phyloP scores from a whole-genome alignment of 2,797 vertebrate genomes.

The Nannoperca obscura region DNA sequence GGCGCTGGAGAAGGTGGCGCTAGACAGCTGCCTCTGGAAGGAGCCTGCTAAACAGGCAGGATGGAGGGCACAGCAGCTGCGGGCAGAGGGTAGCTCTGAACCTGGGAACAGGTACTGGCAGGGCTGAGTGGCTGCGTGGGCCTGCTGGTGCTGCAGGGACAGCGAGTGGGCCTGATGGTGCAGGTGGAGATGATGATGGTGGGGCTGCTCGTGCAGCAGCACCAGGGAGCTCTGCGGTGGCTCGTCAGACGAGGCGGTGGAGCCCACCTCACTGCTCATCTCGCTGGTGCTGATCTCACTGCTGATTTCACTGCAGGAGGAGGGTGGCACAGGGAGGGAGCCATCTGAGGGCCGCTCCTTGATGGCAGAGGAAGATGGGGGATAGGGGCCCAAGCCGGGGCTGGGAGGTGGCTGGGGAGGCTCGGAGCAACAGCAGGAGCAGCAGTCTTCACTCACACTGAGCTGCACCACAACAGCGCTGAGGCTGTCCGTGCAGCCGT shows the following conservation, averaged over 20 bases:
- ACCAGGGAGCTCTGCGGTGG: slow-evolving; percentile 84
- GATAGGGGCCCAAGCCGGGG: slow-evolving; percentile 87
- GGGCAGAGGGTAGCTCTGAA: slow-evolving; percentile 73
- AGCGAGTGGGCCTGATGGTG: slow-evolving; percentile 80
- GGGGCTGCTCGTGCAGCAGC: slow-evolving; percentile 86
- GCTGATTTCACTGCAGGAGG: slow-evolving; percentile 97
- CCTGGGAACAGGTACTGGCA: slow-evolving; percentile 76
- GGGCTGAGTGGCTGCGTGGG: slow-evolving; percentile 59
- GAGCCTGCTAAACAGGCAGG: slow-evolving; percentile 87
- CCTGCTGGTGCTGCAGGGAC: slow-evolving; percentile 76
- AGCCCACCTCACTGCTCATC: slow-evolving; percentile 99
- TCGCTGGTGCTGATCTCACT: slow-evolving; percentile 98
- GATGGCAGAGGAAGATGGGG: slow-evolving; percentile 85
- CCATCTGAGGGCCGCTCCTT: slow-evolving; percentile 87
- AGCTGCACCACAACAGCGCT: slow-evolving; percentile 97
- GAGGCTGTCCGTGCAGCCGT: slow-evolving; percentile 95
- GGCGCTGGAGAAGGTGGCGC: slow-evolving; percentile 97
- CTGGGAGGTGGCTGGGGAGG: slow-evolving; percentile 89
- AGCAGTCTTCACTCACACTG: slow-evolving; percentile 95
- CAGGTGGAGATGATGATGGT: slow-evolving; percentile 84
- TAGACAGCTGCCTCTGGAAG: slow-evolving; percentile 97
- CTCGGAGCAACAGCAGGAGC: slow-evolving; percentile 96
- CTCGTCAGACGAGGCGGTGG: slow-evolving; percentile 95
- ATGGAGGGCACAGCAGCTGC: slow-evolving; percentile 92
- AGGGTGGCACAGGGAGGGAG: slow-evolving; percentile 88